These are phyloP conservation scores for Macrobrachium nipponense DNA, from an alignment of 1,140 invertebrate species.

Conservation along the genomic window DNA sequence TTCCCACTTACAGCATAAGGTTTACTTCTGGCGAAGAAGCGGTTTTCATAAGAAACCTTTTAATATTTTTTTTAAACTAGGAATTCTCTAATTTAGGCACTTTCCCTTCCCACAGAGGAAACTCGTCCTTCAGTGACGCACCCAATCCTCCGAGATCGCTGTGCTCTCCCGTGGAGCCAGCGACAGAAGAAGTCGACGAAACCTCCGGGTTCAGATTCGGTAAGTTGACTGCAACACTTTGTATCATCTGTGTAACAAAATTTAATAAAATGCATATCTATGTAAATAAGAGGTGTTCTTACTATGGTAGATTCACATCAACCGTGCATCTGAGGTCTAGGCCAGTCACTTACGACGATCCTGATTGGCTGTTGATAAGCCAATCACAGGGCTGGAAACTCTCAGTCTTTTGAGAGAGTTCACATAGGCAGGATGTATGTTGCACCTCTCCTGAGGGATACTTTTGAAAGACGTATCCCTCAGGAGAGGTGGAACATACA, in stretches of 20 bases:
- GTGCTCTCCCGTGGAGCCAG: constrained; percentile 45
- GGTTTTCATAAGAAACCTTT: background rate
- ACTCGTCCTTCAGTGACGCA: background rate
- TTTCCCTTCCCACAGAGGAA: constrained; percentile 25
- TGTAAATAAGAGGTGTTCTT: background rate
- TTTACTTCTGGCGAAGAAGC: background rate
- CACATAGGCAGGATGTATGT: no score
- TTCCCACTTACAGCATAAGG: no score
- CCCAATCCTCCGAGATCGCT: constrained; percentile 12
- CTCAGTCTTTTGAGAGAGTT: no score
- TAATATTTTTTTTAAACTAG: background rate
- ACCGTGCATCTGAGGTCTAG: no score
- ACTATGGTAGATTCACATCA: no score
- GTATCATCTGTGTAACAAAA: background rate
- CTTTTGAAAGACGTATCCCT: no score
- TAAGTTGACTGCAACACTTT: constrained; percentile 6
- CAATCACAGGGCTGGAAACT: no score
- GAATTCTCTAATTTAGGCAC: background rate
- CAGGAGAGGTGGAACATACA: no score
- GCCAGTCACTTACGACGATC: no score
- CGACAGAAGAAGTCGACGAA: constrained; percentile 11
- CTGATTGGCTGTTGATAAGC: no score
- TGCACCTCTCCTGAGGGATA: no score
- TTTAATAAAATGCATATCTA: background rate
- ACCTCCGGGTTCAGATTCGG: constrained; percentile 54